phyloP scores from a whole-genome alignment of 2,113 vertebrate species.

The Otolemur garnettii region DNA sequence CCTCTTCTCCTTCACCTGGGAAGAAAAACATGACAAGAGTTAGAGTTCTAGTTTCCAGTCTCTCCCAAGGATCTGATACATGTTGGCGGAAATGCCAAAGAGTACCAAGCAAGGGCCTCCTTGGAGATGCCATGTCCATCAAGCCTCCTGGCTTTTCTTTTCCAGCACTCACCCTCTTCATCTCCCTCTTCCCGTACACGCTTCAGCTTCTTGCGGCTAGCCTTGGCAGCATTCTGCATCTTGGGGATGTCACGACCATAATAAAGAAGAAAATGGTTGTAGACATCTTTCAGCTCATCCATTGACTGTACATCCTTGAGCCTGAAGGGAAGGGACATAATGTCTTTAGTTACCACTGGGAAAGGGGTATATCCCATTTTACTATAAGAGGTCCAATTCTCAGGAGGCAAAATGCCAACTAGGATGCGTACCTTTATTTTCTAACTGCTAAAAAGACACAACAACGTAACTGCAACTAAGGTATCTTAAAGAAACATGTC shows the following conservation, averaged over 20 bases:
- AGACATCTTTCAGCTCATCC: constrained; percentile 97
- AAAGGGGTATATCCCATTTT: background rate
- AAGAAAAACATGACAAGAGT: constrained; percentile 23
- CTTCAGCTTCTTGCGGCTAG: constrained; percentile 94
- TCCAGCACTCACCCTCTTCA: constrained; percentile 88
- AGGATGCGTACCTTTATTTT: background rate
- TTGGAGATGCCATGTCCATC: background rate
- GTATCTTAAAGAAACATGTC: background rate
- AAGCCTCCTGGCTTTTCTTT: background rate
- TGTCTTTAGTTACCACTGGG: constrained; percentile 48
- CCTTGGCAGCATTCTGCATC: constrained; percentile 97
- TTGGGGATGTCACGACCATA: constrained; percentile 98
- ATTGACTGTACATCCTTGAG: constrained; percentile 98
- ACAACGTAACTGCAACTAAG: background rate
- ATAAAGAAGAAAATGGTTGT: constrained; percentile 98
- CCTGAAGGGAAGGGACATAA: constrained; percentile 83
- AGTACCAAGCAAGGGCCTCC: background rate
- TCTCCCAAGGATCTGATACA: background rate
- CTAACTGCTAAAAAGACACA: background rate
- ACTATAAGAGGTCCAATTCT: background rate
- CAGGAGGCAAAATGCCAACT: constrained; percentile 4
- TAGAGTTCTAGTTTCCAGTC: background rate
- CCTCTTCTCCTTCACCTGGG: constrained; percentile 91
- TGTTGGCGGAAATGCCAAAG: background rate
- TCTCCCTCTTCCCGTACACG: constrained; percentile 94